Base-by-base conservation (phyloP, 1,140 invertebrate species). In the Cheumatopsyche charites region DNA sequence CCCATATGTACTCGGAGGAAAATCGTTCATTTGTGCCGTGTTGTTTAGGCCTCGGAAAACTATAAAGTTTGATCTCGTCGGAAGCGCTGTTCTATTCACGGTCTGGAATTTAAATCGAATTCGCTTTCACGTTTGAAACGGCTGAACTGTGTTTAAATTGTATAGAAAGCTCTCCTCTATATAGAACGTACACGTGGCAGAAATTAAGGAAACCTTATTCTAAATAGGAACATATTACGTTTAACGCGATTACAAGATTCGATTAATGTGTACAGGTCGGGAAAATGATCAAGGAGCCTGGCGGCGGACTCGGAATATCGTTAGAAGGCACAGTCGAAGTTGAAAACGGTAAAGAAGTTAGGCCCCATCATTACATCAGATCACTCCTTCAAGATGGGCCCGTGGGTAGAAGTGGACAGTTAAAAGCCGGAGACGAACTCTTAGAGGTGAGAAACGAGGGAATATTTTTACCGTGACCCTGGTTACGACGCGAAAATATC, bases 281-380 rank as follows among this genome's bases (percentile, higher is more conserved):
- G 0, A 71, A n/a, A 63, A 75, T 75, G 74, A 73, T 73, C 67
- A 75, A 75, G 41, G 74, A 75, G 29, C 74, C 74, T 12, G 69
- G 73, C 13, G 73, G 90, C 62, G 94, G 94, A 0, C 82, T 96
- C 9, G 94, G 94, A 0, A 94, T 96, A 55, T 93, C 91, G 62
- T 80, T 96, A 52, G 94, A 96, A 81, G 94, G 94, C 5, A 96
- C 94, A 0, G 94, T 94, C 13, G 89, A 93, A 75, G 90, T 93
- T 15, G 87, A 90, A 76, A 89, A 88, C 71, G 92, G 91, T 0
- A 85, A 85, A 74, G 90, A 94, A 86, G 87, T 93, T 72, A 85
- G 92, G 78, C 88, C 92, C 43, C 87, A 95, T 84, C 89, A 94
- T 80, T 94, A 93, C 78, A 92, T 94, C 73, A 81, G 92, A 47